phyloP scores from a whole-genome alignment of 2,113 vertebrate species.

The Salvator merianae region DNA sequence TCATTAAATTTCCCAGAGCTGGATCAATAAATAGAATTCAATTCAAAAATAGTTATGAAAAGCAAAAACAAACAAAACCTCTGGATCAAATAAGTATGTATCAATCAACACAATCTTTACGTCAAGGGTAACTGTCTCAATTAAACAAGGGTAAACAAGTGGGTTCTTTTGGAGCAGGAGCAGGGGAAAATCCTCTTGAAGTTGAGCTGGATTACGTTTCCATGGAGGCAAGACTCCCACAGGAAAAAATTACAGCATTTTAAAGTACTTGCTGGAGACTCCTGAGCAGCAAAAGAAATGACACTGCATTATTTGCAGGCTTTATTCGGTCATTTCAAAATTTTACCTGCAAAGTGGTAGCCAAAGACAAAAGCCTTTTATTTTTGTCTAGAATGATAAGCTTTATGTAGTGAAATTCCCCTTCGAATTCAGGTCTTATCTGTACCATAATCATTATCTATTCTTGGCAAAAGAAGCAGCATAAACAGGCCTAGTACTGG shows the following conservation, averaged over 20 bases:
- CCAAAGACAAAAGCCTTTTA: constrained; percentile 7
- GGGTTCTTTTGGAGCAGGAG: constrained; percentile 47
- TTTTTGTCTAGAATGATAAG: constrained; percentile 1
- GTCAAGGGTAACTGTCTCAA: constrained; percentile 33
- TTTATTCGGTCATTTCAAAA: constrained; percentile 60
- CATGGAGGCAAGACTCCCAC: constrained; percentile 73
- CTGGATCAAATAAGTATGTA: constrained; percentile 14
- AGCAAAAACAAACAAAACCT: not conserved
- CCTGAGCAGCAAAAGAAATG: constrained; percentile 67
- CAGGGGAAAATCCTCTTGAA: constrained; percentile 46
- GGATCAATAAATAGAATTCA: not conserved
- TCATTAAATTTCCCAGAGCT: constrained; percentile 25
- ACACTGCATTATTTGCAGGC: constrained; percentile 50
- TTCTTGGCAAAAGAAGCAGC: not conserved
- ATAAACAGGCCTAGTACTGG: constrained; percentile 3
- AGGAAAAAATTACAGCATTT: constrained; percentile 64
- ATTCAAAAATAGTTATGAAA: constrained; percentile 32
- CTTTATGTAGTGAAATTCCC: not conserved
- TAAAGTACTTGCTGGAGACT: constrained; percentile 67
- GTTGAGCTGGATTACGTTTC: constrained; percentile 71
- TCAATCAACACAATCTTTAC: constrained; percentile 20
- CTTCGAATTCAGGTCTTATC: not conserved
- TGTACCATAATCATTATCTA: not conserved
- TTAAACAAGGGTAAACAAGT: constrained; percentile 55
- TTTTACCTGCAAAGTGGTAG: constrained; percentile 37